Evolutionary conservation across 1,140 invertebrate genomes (phyloP).

Genomic region (Spodoptera frugiperda): DNA sequence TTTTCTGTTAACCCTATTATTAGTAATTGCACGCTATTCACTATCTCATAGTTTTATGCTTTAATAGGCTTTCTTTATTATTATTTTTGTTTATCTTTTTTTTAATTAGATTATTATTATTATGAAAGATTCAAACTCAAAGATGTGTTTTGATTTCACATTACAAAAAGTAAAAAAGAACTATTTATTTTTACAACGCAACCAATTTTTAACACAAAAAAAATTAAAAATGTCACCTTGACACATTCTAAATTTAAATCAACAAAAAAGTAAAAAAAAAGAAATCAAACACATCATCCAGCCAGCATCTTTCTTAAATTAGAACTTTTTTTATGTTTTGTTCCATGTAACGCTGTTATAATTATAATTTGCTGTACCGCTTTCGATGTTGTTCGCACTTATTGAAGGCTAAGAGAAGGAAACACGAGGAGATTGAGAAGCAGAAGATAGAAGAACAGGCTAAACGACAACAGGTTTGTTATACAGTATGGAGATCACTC

Average conservation of each 20-base stretch:
- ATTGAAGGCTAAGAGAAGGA: constrained; percentile 92
- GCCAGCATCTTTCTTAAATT: constrained; percentile 42
- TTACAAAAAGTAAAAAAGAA: too few relatives aligned
- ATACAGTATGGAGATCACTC: too few relatives aligned
- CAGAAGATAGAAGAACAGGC: constrained; percentile 94
- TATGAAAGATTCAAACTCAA: too few relatives aligned
- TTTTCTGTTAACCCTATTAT: too few relatives aligned
- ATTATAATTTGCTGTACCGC: constrained; percentile 80
- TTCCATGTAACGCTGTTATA: constrained; percentile 81
- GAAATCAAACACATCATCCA: not conserved
- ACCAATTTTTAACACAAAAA: not conserved
- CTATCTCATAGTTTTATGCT: too few relatives aligned
- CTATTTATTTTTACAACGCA: not conserved
- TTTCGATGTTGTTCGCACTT: constrained; percentile 80
- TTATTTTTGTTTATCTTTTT: too few relatives aligned
- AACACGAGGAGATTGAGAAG: constrained; percentile 94
- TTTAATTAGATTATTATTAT: too few relatives aligned
- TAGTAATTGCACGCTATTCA: too few relatives aligned
- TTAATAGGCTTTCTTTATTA: too few relatives aligned
- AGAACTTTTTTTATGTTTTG: constrained; percentile 72
- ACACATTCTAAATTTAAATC: not conserved
- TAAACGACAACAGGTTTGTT: constrained; percentile 93
- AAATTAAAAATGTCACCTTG: not conserved
- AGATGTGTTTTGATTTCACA: too few relatives aligned
- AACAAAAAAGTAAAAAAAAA: not conserved